Base-by-base conservation (phyloP, 2,113 vertebrate genomes). In the Romanogobio albipinnatus region DNA sequence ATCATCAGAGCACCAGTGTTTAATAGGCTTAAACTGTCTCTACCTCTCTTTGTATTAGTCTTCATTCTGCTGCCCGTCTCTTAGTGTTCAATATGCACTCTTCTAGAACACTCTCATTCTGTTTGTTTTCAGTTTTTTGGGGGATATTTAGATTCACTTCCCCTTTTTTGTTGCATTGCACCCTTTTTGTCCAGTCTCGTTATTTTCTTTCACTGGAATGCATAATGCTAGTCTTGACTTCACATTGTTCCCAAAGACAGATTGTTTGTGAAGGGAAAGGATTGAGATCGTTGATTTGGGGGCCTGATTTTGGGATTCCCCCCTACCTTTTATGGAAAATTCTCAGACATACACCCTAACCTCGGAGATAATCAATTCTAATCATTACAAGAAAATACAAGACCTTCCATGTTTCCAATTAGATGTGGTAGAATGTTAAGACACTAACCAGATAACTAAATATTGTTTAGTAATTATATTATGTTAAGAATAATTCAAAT, bases 21-120 rank as follows among this genome's bases (percentile, higher is more conserved):
- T 93, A 90, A 96, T 98, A 98, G 97, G 97, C 97, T 98, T 92
- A 96, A 92, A 93, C 90, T 91, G 90, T 94, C 85, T 86, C 73
- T 84, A 76, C 93, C 94, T 96, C 95, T 96, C 96, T 97, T 95
- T 97, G 95, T 98, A 95, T 96, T 98, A 99, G 97, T 97, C 94
- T 94, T 98, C 97, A 97, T 98, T 96, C 96, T 98, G 97, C 97
- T 98, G 97, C 97, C 97, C 98, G 97, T 96, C 96, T 96, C 96
- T 97, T 97, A 93, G 90, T 94, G 92, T 93, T 82, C 64, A 84
- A 89, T 94, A 92, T 88, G 89, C 93, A 93, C 91, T 94, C 86
- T 92, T 94, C 91, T 74, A 84, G 76, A 86, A 83, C 88, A 87
- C 88, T 86, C 87, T 86, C 89, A 89, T 90, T 94, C 94, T 95